Evolutionary conservation across 2,797 vertebrate genomes (phyloP), one percentile per base, ranked within the genome.

Genomic region (Nasua narica): DNA sequence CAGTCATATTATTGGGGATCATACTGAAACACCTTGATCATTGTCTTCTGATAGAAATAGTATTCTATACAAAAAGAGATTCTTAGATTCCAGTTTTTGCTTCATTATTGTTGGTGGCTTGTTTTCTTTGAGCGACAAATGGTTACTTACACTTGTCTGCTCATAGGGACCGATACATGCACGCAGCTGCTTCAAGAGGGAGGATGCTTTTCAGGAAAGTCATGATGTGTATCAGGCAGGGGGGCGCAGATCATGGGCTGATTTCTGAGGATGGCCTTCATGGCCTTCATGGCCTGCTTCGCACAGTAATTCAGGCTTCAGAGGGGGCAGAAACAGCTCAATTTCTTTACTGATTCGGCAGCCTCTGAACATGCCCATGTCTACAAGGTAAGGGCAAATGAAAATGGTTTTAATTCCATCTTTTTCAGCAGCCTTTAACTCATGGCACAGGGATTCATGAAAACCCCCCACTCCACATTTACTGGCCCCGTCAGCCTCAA

Each of bases 191-290:
- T 98, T 99, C 99, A 56, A 99, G 99, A 35, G 99, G 99, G 96
- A 99, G 98, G 98, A 99, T 99, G 98, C 99, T 99, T 99, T 99
- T 99, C 99, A 99, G 99, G 98, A 99, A 99, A 98, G 99, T 99
- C 96, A 99, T 99, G 98, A 99, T 99, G 95, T 99, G 99, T 99
- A 99, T 99, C 95, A 99, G 99, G 97, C 99, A 52, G 99, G 87
- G 99, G 99, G 0, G 99, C 99, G 96, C 99, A 99, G 98, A 99
- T 99, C 99, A 99, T 99, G 65, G 99, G 99, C 98, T 99, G 99
- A 98, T 99, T 99, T 0, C 99, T 99, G 96, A 99, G 99, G 98
- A 99, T 99, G 97, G 99, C 99, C 98, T 99, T 99, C 99, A 99
- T 99, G 97, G 99, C 99, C 98, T 99, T 99, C 99, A 99, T 99